These are phyloP conservation scores for Thaumetopoea pityocampa DNA, from an alignment of 1,140 invertebrate species.

Conservation along the genomic window DNA sequence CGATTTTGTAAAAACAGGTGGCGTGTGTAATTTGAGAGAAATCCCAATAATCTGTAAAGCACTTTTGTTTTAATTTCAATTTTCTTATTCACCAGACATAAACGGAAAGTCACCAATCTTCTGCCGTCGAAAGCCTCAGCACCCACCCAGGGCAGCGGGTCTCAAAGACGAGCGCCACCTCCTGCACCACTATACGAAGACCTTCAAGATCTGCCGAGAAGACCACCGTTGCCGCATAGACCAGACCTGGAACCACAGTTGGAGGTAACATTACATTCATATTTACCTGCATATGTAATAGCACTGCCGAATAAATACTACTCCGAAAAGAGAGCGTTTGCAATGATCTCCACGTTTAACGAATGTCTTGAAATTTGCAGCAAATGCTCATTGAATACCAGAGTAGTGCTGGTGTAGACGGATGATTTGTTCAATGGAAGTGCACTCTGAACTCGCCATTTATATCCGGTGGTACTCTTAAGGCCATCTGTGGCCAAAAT, in stretches of 20 bases:
- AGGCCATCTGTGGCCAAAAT: too few species aligned
- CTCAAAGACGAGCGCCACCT: constrained; percentile 53
- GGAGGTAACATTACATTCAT: constrained; percentile 39
- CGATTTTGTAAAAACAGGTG: neutral
- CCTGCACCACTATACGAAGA: constrained; percentile 68
- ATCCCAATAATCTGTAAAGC: neutral
- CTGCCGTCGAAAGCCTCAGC: constrained; percentile 64
- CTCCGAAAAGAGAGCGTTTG: too few species aligned
- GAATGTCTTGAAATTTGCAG: too few species aligned
- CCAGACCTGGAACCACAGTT: constrained; percentile 62
- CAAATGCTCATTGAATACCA: too few species aligned
- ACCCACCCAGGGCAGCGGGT: constrained; percentile 44
- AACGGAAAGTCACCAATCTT: constrained; percentile 65
- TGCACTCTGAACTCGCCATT: too few species aligned
- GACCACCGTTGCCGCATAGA: constrained; percentile 58
- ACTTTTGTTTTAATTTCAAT: neutral
- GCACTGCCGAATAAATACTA: too few species aligned
- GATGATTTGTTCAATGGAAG: too few species aligned
- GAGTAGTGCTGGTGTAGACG: too few species aligned
- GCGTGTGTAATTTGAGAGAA: neutral
- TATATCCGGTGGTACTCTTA: too few species aligned
- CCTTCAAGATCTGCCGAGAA: constrained; percentile 56
- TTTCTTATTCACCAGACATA: constrained; percentile 47
- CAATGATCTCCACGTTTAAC: too few species aligned
- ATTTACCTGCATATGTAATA: too few species aligned